Percentiles rank a stretch among this genome's conserved stretches.
Conservation (phyloP, 1,140 invertebrate genomes). For the Acromyrmex charruanus region DNA sequence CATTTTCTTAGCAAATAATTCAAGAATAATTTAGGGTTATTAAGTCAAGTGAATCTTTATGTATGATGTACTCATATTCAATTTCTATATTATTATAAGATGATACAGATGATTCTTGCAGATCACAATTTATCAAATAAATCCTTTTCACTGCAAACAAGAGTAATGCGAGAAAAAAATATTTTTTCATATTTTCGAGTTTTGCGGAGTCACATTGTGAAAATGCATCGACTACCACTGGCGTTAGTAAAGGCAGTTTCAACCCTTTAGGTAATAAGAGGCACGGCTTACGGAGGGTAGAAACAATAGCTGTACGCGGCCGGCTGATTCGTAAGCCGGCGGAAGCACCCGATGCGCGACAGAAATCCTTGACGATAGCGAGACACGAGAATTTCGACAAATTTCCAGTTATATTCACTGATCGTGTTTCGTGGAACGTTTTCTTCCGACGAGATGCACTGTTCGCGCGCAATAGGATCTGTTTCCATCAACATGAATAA, state of each 20-base stretch:
- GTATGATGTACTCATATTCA: not conserved
- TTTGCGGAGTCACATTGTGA: not conserved
- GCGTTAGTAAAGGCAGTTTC: not conserved
- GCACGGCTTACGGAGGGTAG: slow-evolving; percentile 25
- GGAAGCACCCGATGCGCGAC: slow-evolving; percentile 26
- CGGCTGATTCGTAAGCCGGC: slow-evolving; percentile 55
- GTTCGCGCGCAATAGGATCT: not conserved
- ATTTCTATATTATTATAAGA: not conserved
- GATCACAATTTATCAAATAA: not conserved
- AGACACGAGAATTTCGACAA: slow-evolving; percentile 20
- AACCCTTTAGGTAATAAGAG: slow-evolving; percentile 48
- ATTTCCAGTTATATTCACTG: slow-evolving; percentile 9
- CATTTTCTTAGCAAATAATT: not conserved
- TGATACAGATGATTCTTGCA: not conserved
- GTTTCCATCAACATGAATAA: not conserved
- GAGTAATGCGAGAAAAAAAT: not conserved
- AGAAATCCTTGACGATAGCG: slow-evolving; percentile 24
- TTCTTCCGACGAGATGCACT: not conserved
- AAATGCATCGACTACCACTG: slow-evolving; percentile 7
- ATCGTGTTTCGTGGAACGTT: not conserved
- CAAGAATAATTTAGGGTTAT: not conserved
- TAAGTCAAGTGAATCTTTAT: not conserved
- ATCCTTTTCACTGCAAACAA: not conserved
- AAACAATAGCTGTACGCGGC: slow-evolving; percentile 41
- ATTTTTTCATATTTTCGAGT: not conserved